A percentile compares a stretch with the other conserved stretches of the same genome.
Evolutionary conservation across 1,140 invertebrate genomes (phyloP).

Genomic region (Drosophila watanabei): DNA sequence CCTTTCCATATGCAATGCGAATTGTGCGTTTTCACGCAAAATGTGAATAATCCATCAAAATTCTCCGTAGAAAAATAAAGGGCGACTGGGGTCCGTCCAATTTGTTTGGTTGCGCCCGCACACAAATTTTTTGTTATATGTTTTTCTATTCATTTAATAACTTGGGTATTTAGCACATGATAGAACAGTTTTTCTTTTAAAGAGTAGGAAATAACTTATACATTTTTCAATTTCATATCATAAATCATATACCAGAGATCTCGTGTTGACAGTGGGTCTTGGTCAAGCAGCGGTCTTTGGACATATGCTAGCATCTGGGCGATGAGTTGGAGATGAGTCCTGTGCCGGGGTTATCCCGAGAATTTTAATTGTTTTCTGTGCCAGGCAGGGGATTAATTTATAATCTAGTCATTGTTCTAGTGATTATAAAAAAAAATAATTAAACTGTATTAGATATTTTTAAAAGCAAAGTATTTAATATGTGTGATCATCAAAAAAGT

Average conservation of each 20-base stretch:
- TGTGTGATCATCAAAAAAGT: neutral
- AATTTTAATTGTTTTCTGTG: neutral
- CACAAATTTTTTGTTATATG: slow-evolving; percentile 39
- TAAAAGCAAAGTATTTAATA: neutral
- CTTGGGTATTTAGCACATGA: slow-evolving; percentile 71
- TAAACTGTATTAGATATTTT: neutral
- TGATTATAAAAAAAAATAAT: neutral
- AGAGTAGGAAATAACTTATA: neutral
- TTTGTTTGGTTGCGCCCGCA: slow-evolving; percentile 74
- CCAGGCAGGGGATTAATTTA: neutral
- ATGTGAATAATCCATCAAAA: slow-evolving; percentile 68
- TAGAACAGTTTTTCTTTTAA: slow-evolving; percentile 67
- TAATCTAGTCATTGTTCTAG: neutral
- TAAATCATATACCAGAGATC: slow-evolving; percentile 49
- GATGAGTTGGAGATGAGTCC: neutral
- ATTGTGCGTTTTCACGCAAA: slow-evolving; percentile 78
- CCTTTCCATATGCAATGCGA: slow-evolving; percentile 42
- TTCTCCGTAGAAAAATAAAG: slow-evolving; percentile 7
- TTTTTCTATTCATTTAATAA: slow-evolving; percentile 46
- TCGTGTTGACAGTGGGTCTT: slow-evolving; percentile 55
- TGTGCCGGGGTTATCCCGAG: neutral
- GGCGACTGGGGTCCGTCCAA: slow-evolving; percentile 26
- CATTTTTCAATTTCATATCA: slow-evolving; percentile 29
- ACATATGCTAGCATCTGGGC: slow-evolving; percentile 35
- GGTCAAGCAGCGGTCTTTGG: slow-evolving; percentile 19